Evolutionary conservation across 2,113 vertebrate genomes (phyloP).

Genomic region (Pleuronectes platessa): DNA sequence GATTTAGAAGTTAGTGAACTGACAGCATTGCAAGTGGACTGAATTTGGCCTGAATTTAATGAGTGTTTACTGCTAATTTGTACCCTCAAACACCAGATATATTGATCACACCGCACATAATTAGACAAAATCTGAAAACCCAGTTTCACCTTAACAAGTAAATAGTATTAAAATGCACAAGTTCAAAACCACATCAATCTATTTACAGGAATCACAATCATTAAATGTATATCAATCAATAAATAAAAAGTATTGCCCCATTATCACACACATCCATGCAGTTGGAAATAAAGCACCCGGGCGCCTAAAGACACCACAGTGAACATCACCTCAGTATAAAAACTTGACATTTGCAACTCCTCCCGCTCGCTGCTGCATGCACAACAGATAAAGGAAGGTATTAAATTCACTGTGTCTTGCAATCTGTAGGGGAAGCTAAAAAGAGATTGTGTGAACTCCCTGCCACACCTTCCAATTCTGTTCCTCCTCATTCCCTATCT

Average conservation of each 20-base stretch:
- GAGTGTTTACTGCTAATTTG: not conserved
- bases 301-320: constrained; percentile 9
- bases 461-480: constrained; percentile 55
- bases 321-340: constrained; percentile 47
- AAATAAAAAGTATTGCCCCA: not conserved
- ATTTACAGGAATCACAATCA: not conserved
- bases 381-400: constrained; percentile 60
- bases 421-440: constrained; percentile 41
- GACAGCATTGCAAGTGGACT: too few relatives aligned
- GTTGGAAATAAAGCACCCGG: constrained; percentile 25
- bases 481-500: constrained; percentile 48
- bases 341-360: constrained; percentile 57
- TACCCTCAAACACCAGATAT: too few relatives aligned
- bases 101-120: not conserved
- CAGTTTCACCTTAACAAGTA: not conserved
- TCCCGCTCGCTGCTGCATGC: constrained; percentile 42
- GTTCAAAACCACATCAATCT: not conserved
- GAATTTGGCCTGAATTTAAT: not conserved
- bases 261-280: constrained; percentile 12
- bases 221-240: not conserved
- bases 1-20: too few relatives aligned
- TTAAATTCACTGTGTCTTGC: constrained; percentile 64
- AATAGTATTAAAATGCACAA: not conserved
- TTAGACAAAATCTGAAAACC: not conserved
- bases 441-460: constrained; percentile 52